These are phyloP conservation scores for Drosophila yakuba DNA, from an alignment of 1,140 invertebrate species.

Conservation along the genomic window DNA sequence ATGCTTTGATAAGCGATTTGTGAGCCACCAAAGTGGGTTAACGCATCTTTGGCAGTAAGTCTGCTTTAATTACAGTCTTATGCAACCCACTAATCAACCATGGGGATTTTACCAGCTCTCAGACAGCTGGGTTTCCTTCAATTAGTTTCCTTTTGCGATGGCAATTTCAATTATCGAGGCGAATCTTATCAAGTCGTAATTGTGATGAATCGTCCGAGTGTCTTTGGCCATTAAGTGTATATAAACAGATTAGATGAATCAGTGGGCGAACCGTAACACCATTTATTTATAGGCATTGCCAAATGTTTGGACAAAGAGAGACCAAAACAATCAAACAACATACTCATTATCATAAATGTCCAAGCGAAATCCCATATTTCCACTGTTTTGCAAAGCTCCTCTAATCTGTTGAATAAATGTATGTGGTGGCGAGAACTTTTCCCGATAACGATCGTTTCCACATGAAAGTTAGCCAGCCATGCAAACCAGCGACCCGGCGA, in stretches of 20 bases:
- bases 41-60: conserved; percentile 30
- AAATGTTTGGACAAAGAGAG: not conserved
- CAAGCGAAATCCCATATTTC: conserved; percentile 17
- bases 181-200: conserved; percentile 18
- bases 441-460: conserved; percentile 39
- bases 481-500: conserved; percentile 34
- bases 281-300: conserved; percentile 18
- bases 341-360: conserved; percentile 30
- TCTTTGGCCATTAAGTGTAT: conserved; percentile 21
- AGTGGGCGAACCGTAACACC: not conserved
- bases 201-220: conserved; percentile 18
- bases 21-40: conserved; percentile 36
- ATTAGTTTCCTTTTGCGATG: conserved; percentile 18
- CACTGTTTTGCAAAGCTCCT: conserved; percentile 29
- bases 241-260: conserved; percentile 3
- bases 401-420: conserved; percentile 40
- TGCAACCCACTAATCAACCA: conserved; percentile 13
- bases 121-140: not conserved
- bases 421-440: conserved; percentile 43
- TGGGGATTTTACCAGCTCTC: conserved; percentile 8
- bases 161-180: conserved; percentile 2
- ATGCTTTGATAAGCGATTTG: conserved; percentile 19
- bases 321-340: not conserved
- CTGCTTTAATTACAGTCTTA: conserved; percentile 21
- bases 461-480: conserved; percentile 51